A percentile compares a stretch with the other conserved stretches of the same genome.
These are phyloP conservation scores for Acronicta leporina DNA, from an alignment of 2,888 invertebrate genomes.

Conservation along the genomic window DNA sequence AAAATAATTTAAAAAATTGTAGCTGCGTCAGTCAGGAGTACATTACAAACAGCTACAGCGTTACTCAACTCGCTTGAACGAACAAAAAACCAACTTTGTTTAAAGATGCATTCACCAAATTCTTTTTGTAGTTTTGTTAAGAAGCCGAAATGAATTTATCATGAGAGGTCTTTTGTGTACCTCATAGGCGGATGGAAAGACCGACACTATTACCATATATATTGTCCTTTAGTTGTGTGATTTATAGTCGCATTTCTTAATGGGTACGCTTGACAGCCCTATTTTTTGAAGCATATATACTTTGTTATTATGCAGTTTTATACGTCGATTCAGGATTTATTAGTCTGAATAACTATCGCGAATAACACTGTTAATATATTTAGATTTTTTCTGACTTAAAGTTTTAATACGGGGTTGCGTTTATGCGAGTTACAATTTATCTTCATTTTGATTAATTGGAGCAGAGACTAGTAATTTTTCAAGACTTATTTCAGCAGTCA, in stretches of 20 bases:
- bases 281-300: conserved; percentile 14
- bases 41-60: conserved; percentile 30
- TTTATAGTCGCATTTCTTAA: conserved; percentile 58
- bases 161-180: conserved; percentile 56
- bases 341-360: too few species aligned
- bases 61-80: conserved; percentile 20
- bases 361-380: too few species aligned
- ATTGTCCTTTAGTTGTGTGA: conserved; percentile 60
- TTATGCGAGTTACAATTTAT: background rate
- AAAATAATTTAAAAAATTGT: conserved; percentile 10
- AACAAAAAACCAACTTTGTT: conserved; percentile 50
- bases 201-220: conserved; percentile 61
- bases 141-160: conserved; percentile 61
- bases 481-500: too few species aligned
- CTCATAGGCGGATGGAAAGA: conserved; percentile 53
- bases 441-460: too few species aligned
- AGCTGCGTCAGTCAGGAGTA: conserved; percentile 15
- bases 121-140: conserved; percentile 57
- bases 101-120: conserved; percentile 55
- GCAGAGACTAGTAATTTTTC: background rate
- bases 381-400: conserved; percentile 2
- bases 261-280: conserved; percentile 42
- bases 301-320: conserved; percentile 37
- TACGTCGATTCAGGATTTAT: conserved; percentile 1
- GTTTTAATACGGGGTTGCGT: background rate